Evolutionary conservation across 2,113 vertebrate species (phyloP).

Genomic region (Rhinolophus ferrumequinum): DNA sequence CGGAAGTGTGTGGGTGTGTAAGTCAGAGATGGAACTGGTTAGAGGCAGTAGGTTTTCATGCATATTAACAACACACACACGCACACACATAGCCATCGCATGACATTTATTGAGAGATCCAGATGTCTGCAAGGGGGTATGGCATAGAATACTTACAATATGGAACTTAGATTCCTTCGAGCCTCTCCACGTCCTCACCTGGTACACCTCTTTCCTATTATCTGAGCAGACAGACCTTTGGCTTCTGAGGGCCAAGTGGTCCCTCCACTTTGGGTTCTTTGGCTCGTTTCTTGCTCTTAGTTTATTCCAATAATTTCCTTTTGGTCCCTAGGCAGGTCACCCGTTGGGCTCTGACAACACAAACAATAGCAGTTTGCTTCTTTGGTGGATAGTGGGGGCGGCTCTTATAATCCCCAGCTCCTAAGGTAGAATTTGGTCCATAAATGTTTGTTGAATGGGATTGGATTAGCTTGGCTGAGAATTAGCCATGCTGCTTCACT

Average conservation of each 20-base stretch:
- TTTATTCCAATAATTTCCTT: not conserved
- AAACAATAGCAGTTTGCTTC: not conserved
- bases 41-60: not conserved
- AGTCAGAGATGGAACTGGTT: not conserved
- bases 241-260: not conserved
- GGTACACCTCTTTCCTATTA: not conserved
- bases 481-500: not conserved
- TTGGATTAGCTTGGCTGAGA: constrained; percentile 13
- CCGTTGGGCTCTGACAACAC: not conserved
- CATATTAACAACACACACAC: not conserved
- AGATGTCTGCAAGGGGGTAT: not conserved
- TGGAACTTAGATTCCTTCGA: not conserved
- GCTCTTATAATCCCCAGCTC: not conserved
- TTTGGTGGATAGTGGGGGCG: not conserved
- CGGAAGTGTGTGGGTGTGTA: not conserved
- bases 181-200: not conserved
- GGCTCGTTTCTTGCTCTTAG: not conserved
- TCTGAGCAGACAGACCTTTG: not conserved
- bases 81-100: not conserved
- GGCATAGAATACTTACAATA: not conserved
- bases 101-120: not conserved
- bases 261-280: not conserved
- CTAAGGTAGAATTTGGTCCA: not conserved
- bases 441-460: not conserved
- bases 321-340: too few relatives aligned